Base-by-base conservation (phyloP, 2,113 vertebrate genomes). In the Sigmodon hispidus region DNA sequence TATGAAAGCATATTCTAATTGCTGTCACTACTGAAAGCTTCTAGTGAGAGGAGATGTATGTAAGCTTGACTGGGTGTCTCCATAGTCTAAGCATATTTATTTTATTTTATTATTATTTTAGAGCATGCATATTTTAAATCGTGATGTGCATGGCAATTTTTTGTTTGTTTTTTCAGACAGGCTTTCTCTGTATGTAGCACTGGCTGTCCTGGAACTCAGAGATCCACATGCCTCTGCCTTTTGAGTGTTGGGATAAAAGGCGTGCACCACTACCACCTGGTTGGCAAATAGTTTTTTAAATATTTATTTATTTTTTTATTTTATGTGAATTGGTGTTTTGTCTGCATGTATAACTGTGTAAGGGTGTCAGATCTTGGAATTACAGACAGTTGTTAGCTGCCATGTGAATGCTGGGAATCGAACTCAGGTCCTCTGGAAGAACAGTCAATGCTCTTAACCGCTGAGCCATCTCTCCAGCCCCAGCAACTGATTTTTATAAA, bases 201-300 rank as follows among this genome's bases (percentile, higher is more conserved):
- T n/a, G 67, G 15, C 34, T 69, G 36, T 70, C 67, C 34, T 70
- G 16, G 36, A 70, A n/a, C 67, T n/a, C 67, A 70, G 36, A 40
- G 3, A 70, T 72, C 0, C 1, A 1, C 36, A 36, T 72, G 69
- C 69, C 19, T 72, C 69, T 72, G 69, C 36, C 36, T 40, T 19
- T n/a, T 0, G 9, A 70, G 36, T 70, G 36, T n/a, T 72, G 69
- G n/a, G 3, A 40, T 72, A 40, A 40, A 72, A 72, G 69, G 69
- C 8, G 3, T 72, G 69, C 3, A 1, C 19, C 19, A 40, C n/a
- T 0, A 22, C n/a, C 3, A 10, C 69, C 19, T 8, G 19, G n/a
- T n/a, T 21, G 19, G 40, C 3, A 72, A 40, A 70, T n/a, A n/a
- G n/a, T n/a, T n/a, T n/a, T n/a, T n/a, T n/a, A n/a, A n/a, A n/a